Base-by-base conservation (phyloP, 2,888 invertebrate species). In the Oscheius myriophilus region DNA sequence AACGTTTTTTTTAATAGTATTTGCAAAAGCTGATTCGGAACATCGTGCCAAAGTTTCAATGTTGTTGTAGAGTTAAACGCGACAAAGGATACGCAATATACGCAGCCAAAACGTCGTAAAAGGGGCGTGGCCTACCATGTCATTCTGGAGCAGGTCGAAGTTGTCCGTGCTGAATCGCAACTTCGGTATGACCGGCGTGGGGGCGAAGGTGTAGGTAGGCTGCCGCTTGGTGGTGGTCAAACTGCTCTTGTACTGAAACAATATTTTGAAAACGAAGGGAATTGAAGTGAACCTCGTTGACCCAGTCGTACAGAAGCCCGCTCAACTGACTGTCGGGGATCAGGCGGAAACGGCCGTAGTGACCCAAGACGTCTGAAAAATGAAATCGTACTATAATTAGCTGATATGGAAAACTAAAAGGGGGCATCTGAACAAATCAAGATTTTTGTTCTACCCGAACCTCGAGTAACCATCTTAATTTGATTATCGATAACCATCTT, bases 341-440 rank as follows among this genome's bases (percentile, higher is more conserved):
- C 7, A 78, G 68, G 3, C 78, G 70, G 62, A 78, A 78, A 2
- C 78, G 66, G 1, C 75, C 75, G 23, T 75, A 70, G 42, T 65
- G 41, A 41, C 69, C 69, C 21, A 69, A 43, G 16, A 65, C 53
- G 16, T 69, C 63, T 69, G 63, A 42, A 69, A 62, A 46, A 33
- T 11, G 33, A 33, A 21, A 16, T n/a, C n/a, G n/a, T n/a, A n/a
- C n/a, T n/a, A n/a, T n/a, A 12, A 21, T 12, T 11, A 45, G 16
- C 45, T 45, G 45, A 45, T 14, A 16, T n/a, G n/a, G n/a, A n/a
- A n/a, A n/a, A n/a, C n/a, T n/a, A n/a, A n/a, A n/a, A n/a, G n/a
- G n/a, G n/a, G n/a, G n/a, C n/a, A n/a, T n/a, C n/a, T n/a, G n/a
- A n/a, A n/a, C n/a, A n/a, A n/a, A n/a, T n/a, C n/a, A n/a, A n/a